phyloP scores from a whole-genome alignment of 1,140 invertebrate genomes.

The Solenopsis invicta region DNA sequence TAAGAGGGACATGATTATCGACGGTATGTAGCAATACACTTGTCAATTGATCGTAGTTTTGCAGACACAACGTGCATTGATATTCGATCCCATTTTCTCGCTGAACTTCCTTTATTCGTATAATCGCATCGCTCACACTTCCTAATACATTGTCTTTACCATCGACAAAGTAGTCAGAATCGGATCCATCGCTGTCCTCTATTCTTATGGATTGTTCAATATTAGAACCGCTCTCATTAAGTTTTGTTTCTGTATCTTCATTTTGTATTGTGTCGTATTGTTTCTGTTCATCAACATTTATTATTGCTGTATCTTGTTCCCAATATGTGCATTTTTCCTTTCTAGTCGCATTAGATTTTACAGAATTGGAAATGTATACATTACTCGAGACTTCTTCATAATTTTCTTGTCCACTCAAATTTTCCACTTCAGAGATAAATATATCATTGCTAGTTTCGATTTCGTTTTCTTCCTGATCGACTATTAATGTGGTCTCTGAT shows the following conservation, averaged over 20 bases:
- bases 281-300: not conserved
- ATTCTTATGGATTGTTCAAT: slow-evolving; percentile 25
- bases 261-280: not conserved
- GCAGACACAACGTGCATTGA: slow-evolving; percentile 83
- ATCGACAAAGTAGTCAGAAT: slow-evolving; percentile 72
- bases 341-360: not conserved
- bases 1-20: slow-evolving; percentile 82
- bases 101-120: slow-evolving; percentile 84
- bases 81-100: slow-evolving; percentile 78
- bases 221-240: not conserved
- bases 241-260: slow-evolving; percentile 21
- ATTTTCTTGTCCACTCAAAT: not conserved
- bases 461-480: slow-evolving; percentile 27
- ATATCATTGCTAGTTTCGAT: slow-evolving; percentile 10
- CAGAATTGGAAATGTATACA: not conserved
- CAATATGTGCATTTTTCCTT: not conserved
- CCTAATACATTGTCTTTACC: slow-evolving; percentile 79
- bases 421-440: not conserved
- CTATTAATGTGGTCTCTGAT: not conserved
- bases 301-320: not conserved
- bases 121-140: slow-evolving; percentile 83
- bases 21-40: slow-evolving; percentile 80
- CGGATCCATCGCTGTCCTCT: slow-evolving; percentile 63
- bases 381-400: slow-evolving; percentile 7
- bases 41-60: slow-evolving; percentile 81